These are phyloP conservation scores for Silvanus unidentatus DNA, from an alignment of 2,888 invertebrate genomes.

Conservation along the genomic window DNA sequence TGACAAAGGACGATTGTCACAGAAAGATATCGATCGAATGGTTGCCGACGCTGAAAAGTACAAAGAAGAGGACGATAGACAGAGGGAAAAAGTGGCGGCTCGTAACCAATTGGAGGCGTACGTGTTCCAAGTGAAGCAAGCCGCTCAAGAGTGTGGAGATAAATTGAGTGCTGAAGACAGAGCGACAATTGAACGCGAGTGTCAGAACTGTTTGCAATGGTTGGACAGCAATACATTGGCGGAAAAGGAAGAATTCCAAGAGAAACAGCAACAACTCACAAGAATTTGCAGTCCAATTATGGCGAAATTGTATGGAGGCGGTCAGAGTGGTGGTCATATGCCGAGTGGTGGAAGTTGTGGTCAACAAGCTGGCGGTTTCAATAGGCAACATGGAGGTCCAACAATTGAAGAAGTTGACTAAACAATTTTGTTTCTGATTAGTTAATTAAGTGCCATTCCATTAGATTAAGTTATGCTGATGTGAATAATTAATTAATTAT, in stretches of 20 bases:
- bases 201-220: too few relatives aligned
- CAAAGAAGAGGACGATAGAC: slow-evolving; percentile 63
- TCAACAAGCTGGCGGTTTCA: too few relatives aligned
- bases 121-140: slow-evolving; percentile 64
- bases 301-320: too few relatives aligned
- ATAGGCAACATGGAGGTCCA: too few relatives aligned
- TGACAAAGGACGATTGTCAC: too few relatives aligned
- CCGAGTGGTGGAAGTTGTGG: too few relatives aligned
- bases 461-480: too few relatives aligned
- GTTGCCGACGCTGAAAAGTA: slow-evolving; percentile 67
- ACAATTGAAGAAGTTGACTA: slow-evolving; percentile 44
- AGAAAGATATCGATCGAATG: too few relatives aligned
- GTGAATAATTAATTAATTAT: too few relatives aligned
- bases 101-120: slow-evolving; percentile 70
- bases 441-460: too few relatives aligned
- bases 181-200: slow-evolving; percentile 59
- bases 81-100: slow-evolving; percentile 60
- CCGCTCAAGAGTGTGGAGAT: slow-evolving; percentile 58
- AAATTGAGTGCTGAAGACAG: too few relatives aligned
- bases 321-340: too few relatives aligned
- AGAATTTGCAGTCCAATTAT: slow-evolving; percentile 53
- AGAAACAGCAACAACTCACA: slow-evolving; percentile 56
- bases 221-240: slow-evolving; percentile 62
- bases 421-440: slow-evolving; percentile 8
- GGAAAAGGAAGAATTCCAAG: slow-evolving; percentile 60